Percentiles rank a stretch among this genome's conserved stretches.
These are phyloP conservation scores for Crenuchus spilurus DNA, from an alignment of 2,797 vertebrate genomes.

Conservation along the genomic window DNA sequence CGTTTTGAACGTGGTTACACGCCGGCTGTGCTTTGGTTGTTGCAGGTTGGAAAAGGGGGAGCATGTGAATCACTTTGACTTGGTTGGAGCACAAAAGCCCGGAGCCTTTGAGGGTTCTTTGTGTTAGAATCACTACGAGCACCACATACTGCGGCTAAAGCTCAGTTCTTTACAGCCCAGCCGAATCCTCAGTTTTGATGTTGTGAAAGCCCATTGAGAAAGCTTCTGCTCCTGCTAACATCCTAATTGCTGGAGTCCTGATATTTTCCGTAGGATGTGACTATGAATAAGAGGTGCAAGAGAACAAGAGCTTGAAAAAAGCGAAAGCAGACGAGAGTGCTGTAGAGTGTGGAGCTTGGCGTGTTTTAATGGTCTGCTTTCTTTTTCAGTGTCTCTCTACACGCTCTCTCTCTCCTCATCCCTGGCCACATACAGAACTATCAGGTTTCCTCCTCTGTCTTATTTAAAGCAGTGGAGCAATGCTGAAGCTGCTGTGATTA, in stretches of 20 bases:
- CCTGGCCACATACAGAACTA: constrained; percentile 35
- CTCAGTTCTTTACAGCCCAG: constrained; percentile 30
- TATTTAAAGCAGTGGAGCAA: constrained; percentile 64
- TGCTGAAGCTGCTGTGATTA: constrained; percentile 66
- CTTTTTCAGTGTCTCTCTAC: constrained; percentile 9
- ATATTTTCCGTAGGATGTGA: constrained; percentile 29
- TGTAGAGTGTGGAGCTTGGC: constrained; percentile 35
- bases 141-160: constrained; percentile 33
- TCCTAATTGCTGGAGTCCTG: constrained; percentile 50
- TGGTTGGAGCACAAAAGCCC: constrained; percentile 33
- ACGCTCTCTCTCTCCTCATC: background rate
- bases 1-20: background rate
- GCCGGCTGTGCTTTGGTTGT: background rate
- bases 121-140: constrained; percentile 36
- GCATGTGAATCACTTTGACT: constrained; percentile 51
- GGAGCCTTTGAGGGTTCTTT: constrained; percentile 32
- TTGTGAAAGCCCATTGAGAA: constrained; percentile 53
- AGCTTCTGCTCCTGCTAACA: constrained; percentile 48
- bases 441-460: constrained; percentile 68
- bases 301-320: constrained; percentile 52
- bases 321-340: constrained; percentile 27
- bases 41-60: constrained; percentile 36
- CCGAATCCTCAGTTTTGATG: constrained; percentile 48
- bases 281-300: constrained; percentile 49
- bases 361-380: constrained; percentile 20